A percentile compares a stretch with the other conserved stretches of the same genome.
phyloP scores from a whole-genome alignment of 2,113 vertebrate species.

The Callipepla californica region DNA sequence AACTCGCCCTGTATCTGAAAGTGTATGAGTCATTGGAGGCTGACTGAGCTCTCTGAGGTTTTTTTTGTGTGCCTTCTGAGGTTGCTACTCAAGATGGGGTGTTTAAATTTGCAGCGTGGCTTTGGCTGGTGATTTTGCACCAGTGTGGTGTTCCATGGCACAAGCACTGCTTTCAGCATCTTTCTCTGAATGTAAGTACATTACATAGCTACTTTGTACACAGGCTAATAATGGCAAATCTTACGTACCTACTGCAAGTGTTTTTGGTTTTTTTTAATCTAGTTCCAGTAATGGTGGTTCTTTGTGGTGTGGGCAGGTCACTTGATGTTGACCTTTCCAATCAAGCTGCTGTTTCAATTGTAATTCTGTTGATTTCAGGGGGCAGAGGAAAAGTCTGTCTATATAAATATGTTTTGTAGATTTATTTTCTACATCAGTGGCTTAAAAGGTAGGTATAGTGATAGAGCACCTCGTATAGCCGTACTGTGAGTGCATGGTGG shows the following conservation, averaged over 20 bases:
- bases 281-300: not conserved
- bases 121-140: conserved; percentile 27
- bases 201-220: not conserved
- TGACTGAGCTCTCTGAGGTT: conserved; percentile 12
- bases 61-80: conserved; percentile 60
- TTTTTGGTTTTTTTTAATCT: not conserved
- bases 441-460: not conserved
- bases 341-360: not conserved
- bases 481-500: rapidly evolving
- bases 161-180: not conserved
- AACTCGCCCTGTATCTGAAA: not conserved
- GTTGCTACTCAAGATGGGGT: conserved; percentile 30
- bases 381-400: not conserved
- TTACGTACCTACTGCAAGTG: not conserved
- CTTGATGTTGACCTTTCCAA: not conserved
- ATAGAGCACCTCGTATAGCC: not conserved
- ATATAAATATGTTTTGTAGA: not conserved
- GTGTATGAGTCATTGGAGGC: not conserved
- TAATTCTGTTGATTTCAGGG: not conserved
- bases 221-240: not conserved
- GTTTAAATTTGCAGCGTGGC: conserved; percentile 22
- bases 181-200: not conserved
- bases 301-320: not conserved
- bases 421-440: not conserved
- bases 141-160: not conserved